Evolutionary conservation across 1,140 invertebrate genomes (phyloP).

Genomic region (Neodiprion pinetum): DNA sequence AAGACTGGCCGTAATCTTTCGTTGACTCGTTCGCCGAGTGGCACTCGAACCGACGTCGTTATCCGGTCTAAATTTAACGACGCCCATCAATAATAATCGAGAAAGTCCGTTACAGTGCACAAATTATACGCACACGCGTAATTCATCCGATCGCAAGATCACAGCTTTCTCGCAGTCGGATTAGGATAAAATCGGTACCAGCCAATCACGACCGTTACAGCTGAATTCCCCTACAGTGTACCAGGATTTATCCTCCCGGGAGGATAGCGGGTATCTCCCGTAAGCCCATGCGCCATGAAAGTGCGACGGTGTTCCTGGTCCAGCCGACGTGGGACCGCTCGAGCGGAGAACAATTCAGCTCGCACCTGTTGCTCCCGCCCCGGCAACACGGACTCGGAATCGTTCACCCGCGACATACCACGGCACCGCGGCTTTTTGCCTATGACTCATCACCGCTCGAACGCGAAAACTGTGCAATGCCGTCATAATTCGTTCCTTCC

Average conservation of each 20-base stretch:
- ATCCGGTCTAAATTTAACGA: conserved; percentile 2
- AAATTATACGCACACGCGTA: too few species aligned
- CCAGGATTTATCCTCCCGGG: too few species aligned
- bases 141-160: too few species aligned
- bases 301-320: too few species aligned
- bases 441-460: background rate
- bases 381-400: background rate
- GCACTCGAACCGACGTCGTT: background rate
- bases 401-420: background rate
- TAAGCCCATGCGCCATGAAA: too few species aligned
- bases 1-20: too few species aligned
- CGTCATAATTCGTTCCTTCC: conserved; percentile 1
- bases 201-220: too few species aligned
- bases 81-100: background rate
- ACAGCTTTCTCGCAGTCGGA: too few species aligned
- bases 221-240: too few species aligned
- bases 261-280: too few species aligned
- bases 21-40: background rate
- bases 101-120: background rate
- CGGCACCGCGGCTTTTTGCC: background rate
- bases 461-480: background rate
- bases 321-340: background rate
- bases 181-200: too few species aligned
- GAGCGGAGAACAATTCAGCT: conserved; percentile 4
- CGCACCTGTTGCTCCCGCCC: conserved; percentile 3